A percentile compares a stretch with the other conserved stretches of the same genome.
phyloP scores from a whole-genome alignment of 2,888 invertebrate species.

The Syrphus vitripennis region DNA sequence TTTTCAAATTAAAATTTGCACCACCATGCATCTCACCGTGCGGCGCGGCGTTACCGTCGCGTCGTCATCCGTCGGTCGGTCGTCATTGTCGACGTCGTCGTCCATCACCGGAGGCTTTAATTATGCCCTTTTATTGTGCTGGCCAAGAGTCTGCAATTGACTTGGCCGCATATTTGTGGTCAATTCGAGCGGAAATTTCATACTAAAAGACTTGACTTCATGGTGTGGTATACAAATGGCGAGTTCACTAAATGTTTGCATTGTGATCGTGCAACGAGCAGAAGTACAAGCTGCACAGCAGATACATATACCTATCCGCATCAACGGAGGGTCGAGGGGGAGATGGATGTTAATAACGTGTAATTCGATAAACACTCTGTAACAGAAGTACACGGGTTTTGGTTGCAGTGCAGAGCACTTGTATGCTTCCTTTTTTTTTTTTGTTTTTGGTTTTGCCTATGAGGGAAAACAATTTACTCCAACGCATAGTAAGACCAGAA shows the following conservation, averaged over 20 bases:
- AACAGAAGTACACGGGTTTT: conserved; percentile 61
- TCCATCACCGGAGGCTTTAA: conserved; percentile 60
- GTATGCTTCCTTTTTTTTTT: conserved; percentile 43
- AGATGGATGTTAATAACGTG: conserved; percentile 52
- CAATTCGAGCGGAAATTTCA: conserved; percentile 67
- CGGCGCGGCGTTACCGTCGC: too few relatives aligned
- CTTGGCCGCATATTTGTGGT: conserved; percentile 69
- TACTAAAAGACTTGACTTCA: conserved; percentile 61
- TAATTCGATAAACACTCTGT: conserved; percentile 65
- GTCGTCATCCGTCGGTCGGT: too few relatives aligned
- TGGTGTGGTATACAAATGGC: conserved; percentile 53
- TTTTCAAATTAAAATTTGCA: conserved; percentile 66
- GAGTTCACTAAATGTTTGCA: conserved; percentile 65
- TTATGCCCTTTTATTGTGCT: conserved; percentile 64
- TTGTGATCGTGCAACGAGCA: conserved; percentile 27
- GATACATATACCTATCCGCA: neutral
- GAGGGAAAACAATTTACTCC: conserved; percentile 47
- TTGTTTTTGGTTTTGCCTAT: neutral
- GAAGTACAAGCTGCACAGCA: neutral
- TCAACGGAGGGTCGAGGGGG: neutral
- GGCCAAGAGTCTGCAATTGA: conserved; percentile 58
- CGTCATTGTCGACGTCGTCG: too few relatives aligned
- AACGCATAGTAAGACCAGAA: conserved; percentile 28
- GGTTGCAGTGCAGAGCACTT: conserved; percentile 42
- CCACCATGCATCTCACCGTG: conserved; percentile 31